These are phyloP conservation scores for Suillia variegata DNA, from an alignment of 2,888 invertebrate genomes.

Conservation along the genomic window DNA sequence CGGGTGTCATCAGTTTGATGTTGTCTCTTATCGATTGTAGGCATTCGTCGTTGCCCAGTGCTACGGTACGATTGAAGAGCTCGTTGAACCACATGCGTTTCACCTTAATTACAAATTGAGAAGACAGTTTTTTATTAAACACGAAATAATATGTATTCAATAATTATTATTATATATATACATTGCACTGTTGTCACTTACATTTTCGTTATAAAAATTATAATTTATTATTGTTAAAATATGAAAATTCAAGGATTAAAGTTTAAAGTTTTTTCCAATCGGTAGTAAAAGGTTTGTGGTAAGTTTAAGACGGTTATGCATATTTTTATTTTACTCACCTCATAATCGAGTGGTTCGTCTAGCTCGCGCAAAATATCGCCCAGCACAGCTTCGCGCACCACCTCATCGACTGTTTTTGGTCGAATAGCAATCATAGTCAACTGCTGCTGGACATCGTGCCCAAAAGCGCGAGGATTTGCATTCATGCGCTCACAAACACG, in stretches of 20 bases:
- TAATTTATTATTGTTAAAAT: too few species aligned
- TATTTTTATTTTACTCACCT: slow-evolving; percentile 31
- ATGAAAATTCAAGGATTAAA: too few species aligned
- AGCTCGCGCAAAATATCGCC: slow-evolving; percentile 46
- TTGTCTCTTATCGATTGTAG: slow-evolving; percentile 41
- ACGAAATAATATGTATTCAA: too few species aligned
- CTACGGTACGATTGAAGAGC: slow-evolving; percentile 40
- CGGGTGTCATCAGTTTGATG: slow-evolving; percentile 33
- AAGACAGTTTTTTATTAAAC: too few species aligned
- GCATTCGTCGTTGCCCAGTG: slow-evolving; percentile 49
- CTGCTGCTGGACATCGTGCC: slow-evolving; percentile 44
- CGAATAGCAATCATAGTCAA: slow-evolving; percentile 43
- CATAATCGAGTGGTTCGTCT: slow-evolving; percentile 30
- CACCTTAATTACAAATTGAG: too few species aligned
- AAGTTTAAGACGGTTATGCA: too few species aligned
- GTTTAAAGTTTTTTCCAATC: too few species aligned
- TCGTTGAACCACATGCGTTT: slow-evolving; percentile 47
- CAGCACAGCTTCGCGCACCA: slow-evolving; percentile 40
- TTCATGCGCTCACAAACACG: slow-evolving; percentile 40
- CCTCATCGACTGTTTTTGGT: slow-evolving; percentile 43
- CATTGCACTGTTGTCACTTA: too few species aligned
- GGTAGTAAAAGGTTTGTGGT: too few species aligned
- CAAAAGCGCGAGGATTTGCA: slow-evolving; percentile 37
- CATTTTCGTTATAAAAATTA: too few species aligned
- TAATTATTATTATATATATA: too few species aligned